These are phyloP conservation scores for Cygnus atratus DNA, from an alignment of 2,113 vertebrate genomes.

Conservation along the genomic window DNA sequence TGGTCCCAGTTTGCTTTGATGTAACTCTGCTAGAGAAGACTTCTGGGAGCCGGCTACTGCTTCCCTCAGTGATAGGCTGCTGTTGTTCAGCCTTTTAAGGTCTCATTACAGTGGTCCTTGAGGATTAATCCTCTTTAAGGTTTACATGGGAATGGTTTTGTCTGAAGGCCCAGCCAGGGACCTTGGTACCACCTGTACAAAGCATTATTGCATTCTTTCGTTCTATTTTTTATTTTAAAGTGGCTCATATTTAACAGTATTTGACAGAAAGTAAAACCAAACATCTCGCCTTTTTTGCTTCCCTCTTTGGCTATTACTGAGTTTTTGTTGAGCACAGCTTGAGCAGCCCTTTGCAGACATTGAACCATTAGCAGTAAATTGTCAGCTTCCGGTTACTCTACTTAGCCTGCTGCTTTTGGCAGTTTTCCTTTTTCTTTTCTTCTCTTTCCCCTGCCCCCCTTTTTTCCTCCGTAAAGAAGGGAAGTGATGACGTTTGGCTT, in stretches of 20 bases:
- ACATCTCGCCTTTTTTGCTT: not conserved
- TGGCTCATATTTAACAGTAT: constrained; percentile 35
- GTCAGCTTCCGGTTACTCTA: not conserved
- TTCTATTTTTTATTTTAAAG: not conserved
- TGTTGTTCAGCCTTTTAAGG: constrained; percentile 86
- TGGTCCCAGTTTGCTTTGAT: constrained; percentile 91
- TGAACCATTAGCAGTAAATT: not conserved
- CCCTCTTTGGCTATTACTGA: not conserved
- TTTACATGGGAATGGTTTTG: constrained; percentile 87
- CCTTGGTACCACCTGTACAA: constrained; percentile 78
- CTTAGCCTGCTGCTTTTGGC: constrained; percentile 43
- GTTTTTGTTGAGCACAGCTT: constrained; percentile 52
- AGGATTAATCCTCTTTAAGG: constrained; percentile 94
- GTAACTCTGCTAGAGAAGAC: constrained; percentile 87
- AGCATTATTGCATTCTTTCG: constrained; percentile 41
- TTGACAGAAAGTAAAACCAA: constrained; percentile 34
- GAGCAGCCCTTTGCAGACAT: constrained; percentile 29
- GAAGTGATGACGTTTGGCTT: not conserved
- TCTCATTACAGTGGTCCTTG: constrained; percentile 89
- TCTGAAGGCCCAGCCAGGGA: constrained; percentile 78
- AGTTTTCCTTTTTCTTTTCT: not conserved
- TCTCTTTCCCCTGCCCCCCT: not conserved
- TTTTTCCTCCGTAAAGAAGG: not conserved
- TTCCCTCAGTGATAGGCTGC: constrained; percentile 79
- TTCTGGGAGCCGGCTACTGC: constrained; percentile 83